phyloP scores from a whole-genome alignment of 2,797 vertebrate genomes.

The Pipistrellus pygmaeus region DNA sequence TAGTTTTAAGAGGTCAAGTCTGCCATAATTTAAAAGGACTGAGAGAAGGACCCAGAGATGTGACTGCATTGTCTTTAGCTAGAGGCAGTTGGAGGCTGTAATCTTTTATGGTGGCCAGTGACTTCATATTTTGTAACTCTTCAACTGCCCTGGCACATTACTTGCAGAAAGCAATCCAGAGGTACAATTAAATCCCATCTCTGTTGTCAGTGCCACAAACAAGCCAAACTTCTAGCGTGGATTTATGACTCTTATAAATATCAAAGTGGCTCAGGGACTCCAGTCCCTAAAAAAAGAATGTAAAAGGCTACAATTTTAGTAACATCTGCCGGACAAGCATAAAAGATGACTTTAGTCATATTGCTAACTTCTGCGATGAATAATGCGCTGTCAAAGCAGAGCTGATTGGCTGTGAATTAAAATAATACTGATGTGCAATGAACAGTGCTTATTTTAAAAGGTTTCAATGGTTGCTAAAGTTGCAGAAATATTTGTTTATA shows the following conservation, averaged over 20 bases:
- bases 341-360: conserved; percentile 31
- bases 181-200: conserved; percentile 76
- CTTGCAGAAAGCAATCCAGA: conserved; percentile 66
- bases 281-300: neutral
- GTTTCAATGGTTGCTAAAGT: conserved; percentile 16
- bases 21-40: conserved; percentile 63
- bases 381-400: neutral
- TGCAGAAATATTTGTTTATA: conserved; percentile 34
- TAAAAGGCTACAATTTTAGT: conserved; percentile 40
- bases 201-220: conserved; percentile 72
- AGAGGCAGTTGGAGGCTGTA: conserved; percentile 63
- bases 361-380: neutral
- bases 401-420: conserved; percentile 31
- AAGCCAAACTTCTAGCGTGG: conserved; percentile 58
- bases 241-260: conserved; percentile 70
- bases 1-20: conserved; percentile 69
- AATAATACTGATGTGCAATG: neutral
- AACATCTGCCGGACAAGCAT: conserved; percentile 33
- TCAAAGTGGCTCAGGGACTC: conserved; percentile 47
- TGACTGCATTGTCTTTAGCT: conserved; percentile 64
- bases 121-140: conserved; percentile 79
- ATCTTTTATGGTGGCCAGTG: conserved; percentile 79
- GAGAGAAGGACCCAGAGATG: neutral
- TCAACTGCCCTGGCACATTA: conserved; percentile 66
- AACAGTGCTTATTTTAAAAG: conserved; percentile 8